A percentile compares a stretch with the other conserved stretches of the same genome.
Conservation (phyloP, 2,888 invertebrate genomes). For the Melikaiella ostensackeni region DNA sequence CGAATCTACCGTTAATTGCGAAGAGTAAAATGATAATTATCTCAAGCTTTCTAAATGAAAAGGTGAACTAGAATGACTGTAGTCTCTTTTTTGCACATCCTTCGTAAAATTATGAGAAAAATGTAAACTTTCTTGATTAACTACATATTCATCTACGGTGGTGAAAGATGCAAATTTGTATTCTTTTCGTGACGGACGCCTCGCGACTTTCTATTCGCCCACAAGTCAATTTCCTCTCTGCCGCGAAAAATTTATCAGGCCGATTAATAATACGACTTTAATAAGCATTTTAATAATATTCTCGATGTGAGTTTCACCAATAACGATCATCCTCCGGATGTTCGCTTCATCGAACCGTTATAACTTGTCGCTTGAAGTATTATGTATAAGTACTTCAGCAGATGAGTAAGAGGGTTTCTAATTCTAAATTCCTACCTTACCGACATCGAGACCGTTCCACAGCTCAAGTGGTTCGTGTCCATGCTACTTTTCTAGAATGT, state of each 20-base stretch:
- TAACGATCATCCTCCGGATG: neutral
- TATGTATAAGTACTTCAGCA: neutral
- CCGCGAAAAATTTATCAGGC: neutral
- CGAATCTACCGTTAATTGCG: neutral
- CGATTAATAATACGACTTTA: conserved; percentile 1
- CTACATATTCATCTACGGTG: neutral
- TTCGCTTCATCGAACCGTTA: conserved; percentile 25
- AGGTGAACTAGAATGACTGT: neutral
- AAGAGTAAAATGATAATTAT: neutral
- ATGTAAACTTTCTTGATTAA: neutral
- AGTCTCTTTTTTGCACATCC: neutral
- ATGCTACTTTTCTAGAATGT: too few species aligned
- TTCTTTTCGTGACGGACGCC: neutral
- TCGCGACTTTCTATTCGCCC: neutral
- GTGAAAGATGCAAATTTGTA: conserved; percentile 2
- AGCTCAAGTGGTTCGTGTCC: too few species aligned
- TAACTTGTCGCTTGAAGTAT: neutral
- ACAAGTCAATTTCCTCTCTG: conserved; percentile 10
- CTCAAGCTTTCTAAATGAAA: neutral
- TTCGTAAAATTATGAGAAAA: neutral
- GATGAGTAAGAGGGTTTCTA: too few species aligned
- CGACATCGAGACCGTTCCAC: too few species aligned
- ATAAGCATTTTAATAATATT: conserved; percentile 3
- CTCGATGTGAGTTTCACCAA: neutral
- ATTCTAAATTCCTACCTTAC: too few species aligned